Conservation (phyloP, 1,140 invertebrate genomes). For the Hyphantria cunea region DNA sequence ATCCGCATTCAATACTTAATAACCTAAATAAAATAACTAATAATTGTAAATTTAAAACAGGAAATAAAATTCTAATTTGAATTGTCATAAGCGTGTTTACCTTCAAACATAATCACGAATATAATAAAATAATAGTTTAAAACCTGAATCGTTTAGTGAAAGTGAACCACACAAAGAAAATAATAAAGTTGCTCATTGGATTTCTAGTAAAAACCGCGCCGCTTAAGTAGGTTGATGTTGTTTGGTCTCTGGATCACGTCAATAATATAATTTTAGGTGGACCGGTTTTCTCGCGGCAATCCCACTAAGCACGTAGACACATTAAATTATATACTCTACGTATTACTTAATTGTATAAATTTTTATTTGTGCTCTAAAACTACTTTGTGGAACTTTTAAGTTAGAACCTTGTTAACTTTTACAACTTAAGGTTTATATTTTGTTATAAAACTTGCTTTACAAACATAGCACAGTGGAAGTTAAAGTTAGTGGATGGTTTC, state of each 20-base stretch:
- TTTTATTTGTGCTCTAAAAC: no score
- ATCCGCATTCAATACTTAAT: no score
- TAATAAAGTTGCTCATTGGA: constrained; percentile 31
- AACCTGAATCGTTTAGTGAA: constrained; percentile 34
- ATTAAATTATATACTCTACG: constrained; percentile 57
- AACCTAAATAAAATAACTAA: no score
- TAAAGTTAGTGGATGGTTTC: constrained; percentile 8
- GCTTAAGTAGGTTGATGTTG: constrained; percentile 18
- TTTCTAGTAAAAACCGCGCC: constrained; percentile 45
- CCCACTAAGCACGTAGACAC: constrained; percentile 51
- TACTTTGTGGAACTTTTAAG: no score
- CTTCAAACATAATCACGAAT: constrained; percentile 1
- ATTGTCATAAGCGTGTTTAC: not conserved
- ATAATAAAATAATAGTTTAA: constrained; percentile 6
- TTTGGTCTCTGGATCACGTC: constrained; percentile 49
- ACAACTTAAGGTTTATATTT: no score
- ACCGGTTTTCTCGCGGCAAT: constrained; percentile 61
- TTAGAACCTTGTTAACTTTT: no score
- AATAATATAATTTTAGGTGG: constrained; percentile 68
- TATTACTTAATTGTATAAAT: constrained; percentile 26
- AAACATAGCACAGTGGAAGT: not conserved
- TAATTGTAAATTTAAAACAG: no score
- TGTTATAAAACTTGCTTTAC: no score
- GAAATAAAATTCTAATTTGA: no score
- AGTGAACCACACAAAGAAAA: constrained; percentile 24